phyloP scores from a whole-genome alignment of 2,797 vertebrate species.

The Gadopsis bispinosus region DNA sequence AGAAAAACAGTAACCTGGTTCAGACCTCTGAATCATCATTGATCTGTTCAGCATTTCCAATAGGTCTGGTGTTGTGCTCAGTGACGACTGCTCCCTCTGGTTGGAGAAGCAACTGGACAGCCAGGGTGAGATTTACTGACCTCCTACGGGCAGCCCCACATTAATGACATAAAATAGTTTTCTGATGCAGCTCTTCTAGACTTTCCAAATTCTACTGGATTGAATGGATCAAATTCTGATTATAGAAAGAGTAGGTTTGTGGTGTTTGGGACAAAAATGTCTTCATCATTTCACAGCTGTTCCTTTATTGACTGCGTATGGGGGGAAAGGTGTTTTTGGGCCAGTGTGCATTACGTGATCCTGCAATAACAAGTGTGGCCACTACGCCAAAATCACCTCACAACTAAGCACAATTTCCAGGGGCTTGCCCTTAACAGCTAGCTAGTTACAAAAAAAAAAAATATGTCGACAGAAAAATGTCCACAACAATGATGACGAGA shows the following conservation, averaged over 20 bases:
- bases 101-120: slow-evolving; percentile 14
- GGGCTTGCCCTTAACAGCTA: not conserved
- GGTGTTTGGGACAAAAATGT: not conserved
- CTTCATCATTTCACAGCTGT: not conserved
- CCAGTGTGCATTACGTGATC: not conserved
- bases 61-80: not conserved
- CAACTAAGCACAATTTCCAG: not conserved
- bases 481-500: not conserved
- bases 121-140: not conserved
- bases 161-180: not conserved
- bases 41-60: slow-evolving; percentile 16
- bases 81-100: slow-evolving; percentile 6
- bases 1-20: not conserved
- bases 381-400: not conserved
- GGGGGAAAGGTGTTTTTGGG: not conserved
- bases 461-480: no score
- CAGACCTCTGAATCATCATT: not conserved
- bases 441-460: not conserved
- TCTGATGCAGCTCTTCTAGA: not conserved
- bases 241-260: not conserved
- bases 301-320: not conserved
- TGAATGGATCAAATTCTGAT: not conserved
- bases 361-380: not conserved
- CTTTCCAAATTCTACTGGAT: not conserved
- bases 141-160: not conserved